A percentile compares a stretch with the other conserved stretches of the same genome.
Evolutionary conservation across 1,140 invertebrate genomes (phyloP).

Genomic region (Brachionus koreanus): DNA sequence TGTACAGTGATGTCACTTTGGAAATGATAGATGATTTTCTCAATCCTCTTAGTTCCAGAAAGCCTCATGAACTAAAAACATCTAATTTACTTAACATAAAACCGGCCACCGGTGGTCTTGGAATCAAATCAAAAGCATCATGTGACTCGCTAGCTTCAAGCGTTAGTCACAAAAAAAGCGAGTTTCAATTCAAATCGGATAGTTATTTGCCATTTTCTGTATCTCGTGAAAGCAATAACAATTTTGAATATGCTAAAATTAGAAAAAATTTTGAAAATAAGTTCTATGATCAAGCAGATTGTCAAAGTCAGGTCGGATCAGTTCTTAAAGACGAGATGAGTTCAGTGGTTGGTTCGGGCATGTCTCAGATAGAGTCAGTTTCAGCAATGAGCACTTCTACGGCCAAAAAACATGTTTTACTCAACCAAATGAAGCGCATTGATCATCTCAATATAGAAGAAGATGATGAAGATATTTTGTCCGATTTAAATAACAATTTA

Average conservation of each 20-base stretch:
- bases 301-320: not conserved
- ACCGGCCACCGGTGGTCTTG: not conserved
- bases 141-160: not conserved
- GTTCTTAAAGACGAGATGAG: not conserved
- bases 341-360: constrained; percentile 32
- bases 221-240: not conserved
- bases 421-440: not conserved
- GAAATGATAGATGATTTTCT: constrained; percentile 39
- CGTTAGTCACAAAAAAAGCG: not conserved
- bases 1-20: constrained; percentile 21
- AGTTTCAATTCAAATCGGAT: not conserved
- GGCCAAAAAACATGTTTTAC: not conserved
- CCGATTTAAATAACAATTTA: constrained; percentile 14
- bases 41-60: not conserved
- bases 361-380: constrained; percentile 41
- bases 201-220: not conserved
- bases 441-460: not conserved
- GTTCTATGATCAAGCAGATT: not conserved
- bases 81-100: not conserved
- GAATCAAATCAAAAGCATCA: not conserved
- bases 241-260: not conserved
- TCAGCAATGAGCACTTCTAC: constrained; percentile 1
- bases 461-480: constrained; percentile 16
- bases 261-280: not conserved
- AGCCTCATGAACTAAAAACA: not conserved